Base-by-base conservation (phyloP, 2,113 vertebrate species). In the Mixornis gularis region DNA sequence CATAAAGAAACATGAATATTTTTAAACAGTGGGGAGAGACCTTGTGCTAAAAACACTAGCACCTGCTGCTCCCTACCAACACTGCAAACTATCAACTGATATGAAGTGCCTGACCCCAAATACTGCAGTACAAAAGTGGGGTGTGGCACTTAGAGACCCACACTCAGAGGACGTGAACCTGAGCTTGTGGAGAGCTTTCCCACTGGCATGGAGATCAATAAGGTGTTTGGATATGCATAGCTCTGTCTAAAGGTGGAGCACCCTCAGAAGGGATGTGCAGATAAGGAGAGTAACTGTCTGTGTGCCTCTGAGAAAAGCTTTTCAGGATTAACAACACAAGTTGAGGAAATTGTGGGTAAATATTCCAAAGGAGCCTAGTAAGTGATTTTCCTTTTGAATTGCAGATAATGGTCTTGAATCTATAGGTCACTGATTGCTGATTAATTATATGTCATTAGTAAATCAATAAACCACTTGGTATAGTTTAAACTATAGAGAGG, bases 121-220 rank as follows among this genome's bases (percentile, higher is more conserved):
- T 7, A 16, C 13, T 41, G 19, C n/a, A 79, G 14, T 15, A 44
- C 9, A 13, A 51, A 40, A 22, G 25, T 6, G 7, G 12, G 6
- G 6, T 66, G 44, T 14, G n/a, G 29, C 40, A 63, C 32, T 26
- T 4, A 51, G 38, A 73, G 4, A 80, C 6, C 4, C 13, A n/a
- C 8, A 10, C 3, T n/a, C 0, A 4, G 7, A 9, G 2, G 8
- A 17, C 18, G 6, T 17, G 20, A 81, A 14, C 13, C 14, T 52
- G 49, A 79, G 41, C 32, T 55, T 4, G 0, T 18, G 20, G 9
- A 10, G 8, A n/a, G 21, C 7, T 40, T 85, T 85, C n/a, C 60
- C 13, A 27, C 6, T 63, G 15, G 8, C 0, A 0, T 36, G 24
- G 36, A 17, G 26, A 53, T 52, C 34, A 53, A 0, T 29, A 26